Evolutionary conservation across 2,797 vertebrate species (phyloP).

Genomic region (Myotis planiceps): DNA sequence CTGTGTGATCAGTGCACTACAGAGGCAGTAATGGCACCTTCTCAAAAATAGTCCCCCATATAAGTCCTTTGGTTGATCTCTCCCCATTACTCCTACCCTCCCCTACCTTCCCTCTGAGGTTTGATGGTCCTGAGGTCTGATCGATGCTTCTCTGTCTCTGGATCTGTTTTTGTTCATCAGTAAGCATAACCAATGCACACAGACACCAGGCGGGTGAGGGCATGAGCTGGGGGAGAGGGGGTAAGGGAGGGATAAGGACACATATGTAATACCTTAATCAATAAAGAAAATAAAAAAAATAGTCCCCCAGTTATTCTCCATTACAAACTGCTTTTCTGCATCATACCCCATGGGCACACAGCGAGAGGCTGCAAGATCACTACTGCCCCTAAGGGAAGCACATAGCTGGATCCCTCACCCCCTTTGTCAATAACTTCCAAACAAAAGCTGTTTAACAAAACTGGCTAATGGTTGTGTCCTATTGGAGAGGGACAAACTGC

Average conservation of each 20-base stretch:
- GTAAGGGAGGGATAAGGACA: no score
- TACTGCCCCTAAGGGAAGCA: fast-evolving
- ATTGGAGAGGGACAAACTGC: neutral
- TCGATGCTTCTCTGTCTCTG: no score
- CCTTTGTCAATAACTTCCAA: neutral
- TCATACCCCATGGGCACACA: neutral
- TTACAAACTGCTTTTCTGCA: neutral
- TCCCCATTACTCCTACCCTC: no score
- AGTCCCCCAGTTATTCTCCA: neutral
- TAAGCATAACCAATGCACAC: no score
- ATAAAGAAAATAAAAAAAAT: neutral
- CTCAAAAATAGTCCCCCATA: neutral
- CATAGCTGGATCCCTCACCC: neutral
- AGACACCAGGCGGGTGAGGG: no score
- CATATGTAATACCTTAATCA: no score
- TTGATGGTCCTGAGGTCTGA: no score
- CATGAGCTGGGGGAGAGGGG: no score
- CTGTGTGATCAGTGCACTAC: neutral
- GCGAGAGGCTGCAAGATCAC: neutral
- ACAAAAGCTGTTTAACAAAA: no score
- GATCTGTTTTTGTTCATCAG: no score
- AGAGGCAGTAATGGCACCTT: neutral
- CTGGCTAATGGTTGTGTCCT: neutral
- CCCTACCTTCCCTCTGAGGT: no score
- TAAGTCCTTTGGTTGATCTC: no score